Evolutionary conservation across 2,113 vertebrate genomes (phyloP).

Genomic region (Oryzias woworae): DNA sequence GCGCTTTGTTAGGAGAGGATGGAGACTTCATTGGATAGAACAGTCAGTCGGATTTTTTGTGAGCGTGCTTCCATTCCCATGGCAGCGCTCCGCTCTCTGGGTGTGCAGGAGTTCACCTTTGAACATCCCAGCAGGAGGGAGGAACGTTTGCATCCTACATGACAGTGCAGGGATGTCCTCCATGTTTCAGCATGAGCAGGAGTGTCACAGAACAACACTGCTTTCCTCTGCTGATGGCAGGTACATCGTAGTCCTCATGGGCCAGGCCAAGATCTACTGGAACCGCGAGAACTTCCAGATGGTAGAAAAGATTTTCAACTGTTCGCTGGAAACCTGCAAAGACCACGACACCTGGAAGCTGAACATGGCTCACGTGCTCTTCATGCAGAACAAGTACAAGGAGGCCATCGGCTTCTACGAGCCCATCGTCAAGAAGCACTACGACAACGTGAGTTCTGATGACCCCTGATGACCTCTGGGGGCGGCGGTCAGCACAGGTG

Average conservation of each 20-base stretch:
- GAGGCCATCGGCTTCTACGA: conserved; percentile 95
- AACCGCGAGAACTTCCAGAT: conserved; percentile 91
- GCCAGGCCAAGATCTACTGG: conserved; percentile 96
- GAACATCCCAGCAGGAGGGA: too few species aligned
- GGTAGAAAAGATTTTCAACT: conserved; percentile 96
- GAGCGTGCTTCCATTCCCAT: too few species aligned
- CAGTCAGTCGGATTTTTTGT: too few species aligned
- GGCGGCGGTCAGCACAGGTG: not conserved
- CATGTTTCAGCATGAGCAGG: too few species aligned
- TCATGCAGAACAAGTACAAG: conserved; percentile 98
- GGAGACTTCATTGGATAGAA: too few species aligned
- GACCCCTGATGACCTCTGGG: not conserved
- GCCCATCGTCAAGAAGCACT: conserved; percentile 95
- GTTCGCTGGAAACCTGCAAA: conserved; percentile 91
- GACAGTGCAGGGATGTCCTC: too few species aligned
- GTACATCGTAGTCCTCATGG: conserved; percentile 92
- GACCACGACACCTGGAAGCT: conserved; percentile 94
- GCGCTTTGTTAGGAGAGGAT: too few species aligned
- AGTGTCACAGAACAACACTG: too few species aligned
- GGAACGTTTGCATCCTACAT: too few species aligned
- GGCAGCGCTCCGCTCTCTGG: too few species aligned
- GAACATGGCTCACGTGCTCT: conserved; percentile 94
- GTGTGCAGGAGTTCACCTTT: too few species aligned
- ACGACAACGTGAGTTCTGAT: conserved; percentile 80
- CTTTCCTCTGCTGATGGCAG: conserved; percentile 9